Percentiles rank a stretch among this genome's conserved stretches.
phyloP scores from a whole-genome alignment of 2,113 vertebrate genomes.

The Dromas ardeola region DNA sequence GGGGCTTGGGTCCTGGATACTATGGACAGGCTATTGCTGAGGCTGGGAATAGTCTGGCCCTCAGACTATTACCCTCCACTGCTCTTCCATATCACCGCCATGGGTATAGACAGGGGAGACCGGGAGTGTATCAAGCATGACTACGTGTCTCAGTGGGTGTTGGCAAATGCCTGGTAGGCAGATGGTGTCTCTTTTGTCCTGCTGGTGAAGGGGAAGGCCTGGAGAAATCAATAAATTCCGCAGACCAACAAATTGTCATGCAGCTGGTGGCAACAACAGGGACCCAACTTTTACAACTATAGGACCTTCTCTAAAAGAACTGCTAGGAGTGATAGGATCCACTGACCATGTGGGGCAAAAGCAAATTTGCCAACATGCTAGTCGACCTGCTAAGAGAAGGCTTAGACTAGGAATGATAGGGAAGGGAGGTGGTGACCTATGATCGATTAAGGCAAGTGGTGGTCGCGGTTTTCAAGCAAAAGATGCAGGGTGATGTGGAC shows the following conservation, averaged over 20 bases:
- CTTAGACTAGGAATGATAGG: neutral
- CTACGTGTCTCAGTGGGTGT: neutral
- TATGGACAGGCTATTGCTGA: no score
- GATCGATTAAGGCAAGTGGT: neutral
- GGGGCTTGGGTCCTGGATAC: neutral
- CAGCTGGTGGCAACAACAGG: neutral
- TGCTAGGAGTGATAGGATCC: neutral
- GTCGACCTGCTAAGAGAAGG: neutral
- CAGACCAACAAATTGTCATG: neutral
- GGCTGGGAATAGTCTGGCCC: no score
- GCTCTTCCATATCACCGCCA: neutral
- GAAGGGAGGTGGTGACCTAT: neutral
- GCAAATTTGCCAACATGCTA: neutral
- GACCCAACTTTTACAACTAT: neutral
- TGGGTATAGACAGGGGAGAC: fast-evolving
- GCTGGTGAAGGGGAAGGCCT: neutral
- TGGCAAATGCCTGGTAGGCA: neutral
- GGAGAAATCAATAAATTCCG: neutral
- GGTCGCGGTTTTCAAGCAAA: neutral
- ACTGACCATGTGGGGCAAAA: neutral
- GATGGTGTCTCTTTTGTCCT: neutral
- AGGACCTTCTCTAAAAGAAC: neutral
- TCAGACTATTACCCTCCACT: neutral
- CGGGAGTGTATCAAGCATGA: neutral
- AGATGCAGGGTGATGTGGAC: neutral